phyloP scores from a whole-genome alignment of 2,888 invertebrate genomes.

The Tinea trinotella region DNA sequence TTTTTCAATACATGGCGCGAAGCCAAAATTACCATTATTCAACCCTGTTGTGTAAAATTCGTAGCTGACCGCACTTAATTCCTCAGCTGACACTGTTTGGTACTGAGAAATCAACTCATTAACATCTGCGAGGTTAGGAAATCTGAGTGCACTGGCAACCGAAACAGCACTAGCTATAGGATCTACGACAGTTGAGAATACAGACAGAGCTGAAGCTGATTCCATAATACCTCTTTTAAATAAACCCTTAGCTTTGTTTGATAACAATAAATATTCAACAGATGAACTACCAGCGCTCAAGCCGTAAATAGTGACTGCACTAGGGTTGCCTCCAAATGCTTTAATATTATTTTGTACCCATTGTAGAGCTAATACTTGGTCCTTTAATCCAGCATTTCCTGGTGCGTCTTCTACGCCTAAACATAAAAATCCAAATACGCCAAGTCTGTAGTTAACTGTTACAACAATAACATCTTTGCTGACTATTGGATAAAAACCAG shows the following conservation, averaged over 20 bases:
- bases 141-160: background rate
- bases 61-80: conserved; percentile 26
- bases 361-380: conserved; percentile 16
- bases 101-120: conserved; percentile 25
- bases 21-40: conserved; percentile 33
- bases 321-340: conserved; percentile 13
- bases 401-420: conserved; percentile 4
- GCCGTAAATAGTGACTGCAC: conserved; percentile 14
- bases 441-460: conserved; percentile 14
- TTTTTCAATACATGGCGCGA: conserved; percentile 34
- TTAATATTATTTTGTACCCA: conserved; percentile 16
- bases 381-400: conserved; percentile 19
- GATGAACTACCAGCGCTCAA: conserved; percentile 11
- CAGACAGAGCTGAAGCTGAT: conserved; percentile 2
- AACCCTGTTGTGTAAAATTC: conserved; percentile 28
- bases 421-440: conserved; percentile 15
- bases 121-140: conserved; percentile 20
- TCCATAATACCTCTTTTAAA: conserved; percentile 16
- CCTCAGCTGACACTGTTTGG: conserved; percentile 25
- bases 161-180: background rate
- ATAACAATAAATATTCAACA: conserved; percentile 10
- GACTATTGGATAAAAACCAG: background rate
- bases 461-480: conserved; percentile 16
- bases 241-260: conserved; percentile 8
- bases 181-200: background rate